Percentiles rank a stretch among this genome's conserved stretches.
Evolutionary conservation across 2,888 invertebrate genomes (phyloP).

Genomic region (Deladenus siricidicola): DNA sequence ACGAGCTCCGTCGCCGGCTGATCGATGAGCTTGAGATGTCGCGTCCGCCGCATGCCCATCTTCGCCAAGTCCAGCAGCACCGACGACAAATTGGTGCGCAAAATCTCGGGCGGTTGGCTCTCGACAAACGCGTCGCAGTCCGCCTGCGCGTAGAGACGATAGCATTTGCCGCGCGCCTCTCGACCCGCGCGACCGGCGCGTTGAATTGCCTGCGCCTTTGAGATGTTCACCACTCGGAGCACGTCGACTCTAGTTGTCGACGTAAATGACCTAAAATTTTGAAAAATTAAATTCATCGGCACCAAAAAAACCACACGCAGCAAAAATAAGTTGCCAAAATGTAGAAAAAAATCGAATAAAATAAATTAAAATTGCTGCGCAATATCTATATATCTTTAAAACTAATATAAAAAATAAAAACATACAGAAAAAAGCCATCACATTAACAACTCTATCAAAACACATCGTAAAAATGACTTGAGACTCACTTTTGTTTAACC

Average conservation of each 20-base stretch:
- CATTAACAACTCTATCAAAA: too few relatives aligned
- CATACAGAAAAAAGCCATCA: too few relatives aligned
- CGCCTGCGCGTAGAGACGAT: conserved; percentile 66
- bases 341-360: neutral
- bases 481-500: conserved; percentile 47
- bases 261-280: conserved; percentile 42
- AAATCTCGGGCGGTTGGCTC: conserved; percentile 78
- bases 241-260: conserved; percentile 60
- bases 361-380: neutral
- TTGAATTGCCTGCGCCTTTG: conserved; percentile 80
- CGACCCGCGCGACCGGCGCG: conserved; percentile 86
- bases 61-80: conserved; percentile 76
- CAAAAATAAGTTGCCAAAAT: neutral
- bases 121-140: conserved; percentile 68
- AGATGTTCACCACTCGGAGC: conserved; percentile 72
- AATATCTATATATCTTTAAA: neutral
- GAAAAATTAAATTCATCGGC: too few relatives aligned
- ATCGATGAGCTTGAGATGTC: conserved; percentile 79
- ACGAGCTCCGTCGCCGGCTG: conserved; percentile 62
- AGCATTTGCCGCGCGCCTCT: conserved; percentile 49
- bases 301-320: neutral
- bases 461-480: too few relatives aligned
- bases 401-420: neutral
- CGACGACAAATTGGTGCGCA: conserved; percentile 55
- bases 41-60: conserved; percentile 69